phyloP scores from a whole-genome alignment of 1,140 invertebrate species.

The Rhysida immarginata region DNA sequence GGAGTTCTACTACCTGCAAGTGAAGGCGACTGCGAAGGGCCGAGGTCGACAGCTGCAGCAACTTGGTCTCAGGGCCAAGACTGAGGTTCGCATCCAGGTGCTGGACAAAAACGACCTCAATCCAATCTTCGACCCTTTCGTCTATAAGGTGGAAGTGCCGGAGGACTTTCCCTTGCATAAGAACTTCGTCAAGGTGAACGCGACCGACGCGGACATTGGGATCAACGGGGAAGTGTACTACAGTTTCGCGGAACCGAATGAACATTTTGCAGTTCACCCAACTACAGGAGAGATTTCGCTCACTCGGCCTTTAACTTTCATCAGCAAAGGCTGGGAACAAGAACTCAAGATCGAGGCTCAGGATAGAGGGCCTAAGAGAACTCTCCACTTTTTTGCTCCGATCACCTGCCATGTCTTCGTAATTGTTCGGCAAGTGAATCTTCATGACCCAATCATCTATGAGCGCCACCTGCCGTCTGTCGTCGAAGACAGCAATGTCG shows the following conservation, averaged over 20 bases:
- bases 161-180: constrained; percentile 73
- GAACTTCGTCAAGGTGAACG: constrained; percentile 39
- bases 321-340: constrained; percentile 48
- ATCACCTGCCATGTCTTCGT: constrained; percentile 51
- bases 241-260: constrained; percentile 64
- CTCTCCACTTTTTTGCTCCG: constrained; percentile 21
- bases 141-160: constrained; percentile 69
- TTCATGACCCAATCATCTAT: constrained; percentile 63
- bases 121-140: constrained; percentile 73
- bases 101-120: constrained; percentile 81
- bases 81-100: constrained; percentile 60
- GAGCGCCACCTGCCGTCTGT: constrained; percentile 56
- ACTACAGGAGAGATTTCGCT: constrained; percentile 75
- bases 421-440: constrained; percentile 66
- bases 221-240: constrained; percentile 93
- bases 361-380: constrained; percentile 55
- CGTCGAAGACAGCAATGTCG: constrained; percentile 62
- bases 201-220: constrained; percentile 86
- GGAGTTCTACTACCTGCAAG: constrained; percentile 60
- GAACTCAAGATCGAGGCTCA: constrained; percentile 62
- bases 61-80: constrained; percentile 20
- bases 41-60: constrained; percentile 36
- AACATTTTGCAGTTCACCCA: constrained; percentile 80
- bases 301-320: constrained; percentile 55
- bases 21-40: constrained; percentile 26